phyloP scores from a whole-genome alignment of 2,113 vertebrate species.

The Nyctibius bracteatus region DNA sequence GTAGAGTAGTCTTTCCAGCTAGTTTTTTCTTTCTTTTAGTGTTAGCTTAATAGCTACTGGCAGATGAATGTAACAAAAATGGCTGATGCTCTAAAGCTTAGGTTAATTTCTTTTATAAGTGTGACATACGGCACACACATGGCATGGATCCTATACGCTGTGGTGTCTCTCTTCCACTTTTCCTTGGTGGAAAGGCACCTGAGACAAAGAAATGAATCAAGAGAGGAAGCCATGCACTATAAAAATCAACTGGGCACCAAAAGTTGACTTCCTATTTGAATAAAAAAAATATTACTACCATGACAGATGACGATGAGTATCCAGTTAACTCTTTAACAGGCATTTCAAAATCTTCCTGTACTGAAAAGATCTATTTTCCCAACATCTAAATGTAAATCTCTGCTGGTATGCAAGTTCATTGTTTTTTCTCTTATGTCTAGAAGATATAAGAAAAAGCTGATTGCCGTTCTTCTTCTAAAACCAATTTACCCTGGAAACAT shows the following conservation, averaged over 20 bases:
- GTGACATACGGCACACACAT: background rate
- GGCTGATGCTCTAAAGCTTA: background rate
- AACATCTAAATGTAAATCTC: background rate
- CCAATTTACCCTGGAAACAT: background rate
- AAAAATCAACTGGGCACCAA: background rate
- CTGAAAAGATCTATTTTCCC: background rate
- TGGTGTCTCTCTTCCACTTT: background rate
- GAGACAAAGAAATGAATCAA: background rate
- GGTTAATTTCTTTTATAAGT: background rate
- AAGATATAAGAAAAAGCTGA: background rate
- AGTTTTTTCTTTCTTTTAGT: background rate
- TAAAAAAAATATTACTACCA: background rate
- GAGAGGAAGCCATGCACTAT: background rate
- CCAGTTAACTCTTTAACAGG: background rate
- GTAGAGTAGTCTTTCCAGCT: background rate
- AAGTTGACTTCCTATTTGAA: background rate
- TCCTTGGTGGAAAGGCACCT: background rate
- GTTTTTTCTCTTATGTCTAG: background rate
- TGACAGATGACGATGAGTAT: rapidly evolving
- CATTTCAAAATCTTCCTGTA: background rate
- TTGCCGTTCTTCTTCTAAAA: background rate
- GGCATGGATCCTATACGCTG: background rate
- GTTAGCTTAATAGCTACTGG: background rate
- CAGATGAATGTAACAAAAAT: background rate
- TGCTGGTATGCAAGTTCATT: background rate